Percentiles rank a stretch among this genome's conserved stretches.
Conservation (phyloP, 2,888 invertebrate genomes). For the Ernsta delagoae region DNA sequence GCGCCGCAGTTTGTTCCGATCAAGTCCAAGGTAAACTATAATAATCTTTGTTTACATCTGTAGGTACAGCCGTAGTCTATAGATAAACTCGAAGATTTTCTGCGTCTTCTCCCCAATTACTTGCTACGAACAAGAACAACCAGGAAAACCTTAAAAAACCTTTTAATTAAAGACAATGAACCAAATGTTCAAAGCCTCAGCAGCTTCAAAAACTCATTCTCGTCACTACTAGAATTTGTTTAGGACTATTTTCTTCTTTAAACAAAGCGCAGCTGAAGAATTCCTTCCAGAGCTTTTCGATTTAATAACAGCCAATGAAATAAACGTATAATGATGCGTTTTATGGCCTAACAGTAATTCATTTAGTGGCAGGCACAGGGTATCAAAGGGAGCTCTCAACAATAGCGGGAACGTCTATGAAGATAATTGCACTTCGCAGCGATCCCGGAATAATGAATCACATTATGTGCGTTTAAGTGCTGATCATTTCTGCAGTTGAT, state of each 20-base stretch:
- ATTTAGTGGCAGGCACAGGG: constrained; percentile 16
- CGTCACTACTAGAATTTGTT: too few relatives aligned
- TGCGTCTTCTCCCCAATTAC: too few relatives aligned
- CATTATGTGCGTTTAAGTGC: constrained; percentile 20
- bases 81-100: too few relatives aligned
- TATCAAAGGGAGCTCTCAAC: constrained; percentile 12
- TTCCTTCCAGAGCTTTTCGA: not conserved
- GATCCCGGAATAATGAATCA: constrained; percentile 18
- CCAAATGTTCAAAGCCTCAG: too few relatives aligned
- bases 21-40: constrained; percentile 66
- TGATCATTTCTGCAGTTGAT: constrained; percentile 26
- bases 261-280: not conserved
- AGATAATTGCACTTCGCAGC: constrained; percentile 30
- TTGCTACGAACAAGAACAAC: too few relatives aligned
- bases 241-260: not conserved
- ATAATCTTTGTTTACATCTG: too few relatives aligned
- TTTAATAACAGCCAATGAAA: not conserved
- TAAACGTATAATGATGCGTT: constrained; percentile 5
- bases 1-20: constrained; percentile 66
- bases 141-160: too few relatives aligned
- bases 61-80: too few relatives aligned
- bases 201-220: too few relatives aligned
- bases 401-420: constrained; percentile 29
- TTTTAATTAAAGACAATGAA: too few relatives aligned
- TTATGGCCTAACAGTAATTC: constrained; percentile 26